These are phyloP conservation scores for Beaufortia kweichowensis DNA, from an alignment of 2,113 vertebrate genomes.

Conservation along the genomic window DNA sequence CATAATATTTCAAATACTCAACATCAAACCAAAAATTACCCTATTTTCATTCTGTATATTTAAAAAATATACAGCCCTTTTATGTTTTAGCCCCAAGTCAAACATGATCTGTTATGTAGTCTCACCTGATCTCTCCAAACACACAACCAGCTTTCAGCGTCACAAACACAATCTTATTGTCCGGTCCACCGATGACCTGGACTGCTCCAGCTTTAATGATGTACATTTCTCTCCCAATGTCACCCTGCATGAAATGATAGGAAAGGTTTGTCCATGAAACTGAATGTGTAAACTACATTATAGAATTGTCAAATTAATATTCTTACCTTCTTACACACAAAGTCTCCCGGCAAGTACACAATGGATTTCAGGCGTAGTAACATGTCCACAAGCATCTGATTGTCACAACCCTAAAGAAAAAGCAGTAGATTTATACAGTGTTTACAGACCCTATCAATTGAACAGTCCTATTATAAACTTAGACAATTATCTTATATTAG, in stretches of 20 bases:
- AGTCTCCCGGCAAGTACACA: slow-evolving; percentile 91
- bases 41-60: too few relatives aligned
- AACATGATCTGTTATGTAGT: too few relatives aligned
- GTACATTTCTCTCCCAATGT: slow-evolving; percentile 97
- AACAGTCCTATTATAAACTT: too few relatives aligned
- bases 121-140: slow-evolving; percentile 87
- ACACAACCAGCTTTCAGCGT: slow-evolving; percentile 90
- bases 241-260: slow-evolving; percentile 76
- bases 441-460: too few relatives aligned
- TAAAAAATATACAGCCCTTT: too few relatives aligned
- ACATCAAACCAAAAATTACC: not conserved
- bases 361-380: slow-evolving; percentile 88
- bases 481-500: too few relatives aligned
- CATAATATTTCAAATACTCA: slow-evolving; percentile 57
- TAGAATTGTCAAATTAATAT: too few relatives aligned
- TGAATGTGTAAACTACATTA: not conserved
- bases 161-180: slow-evolving; percentile 85
- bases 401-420: slow-evolving; percentile 89
- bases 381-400: slow-evolving; percentile 93
- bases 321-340: slow-evolving; percentile 88
- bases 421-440: too few relatives aligned
- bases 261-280: not conserved
- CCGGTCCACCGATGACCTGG: slow-evolving; percentile 92
- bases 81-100: too few relatives aligned
- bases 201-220: slow-evolving; percentile 92